Base-by-base conservation (phyloP, 2,797 vertebrate genomes). In the Podargus strigoides region DNA sequence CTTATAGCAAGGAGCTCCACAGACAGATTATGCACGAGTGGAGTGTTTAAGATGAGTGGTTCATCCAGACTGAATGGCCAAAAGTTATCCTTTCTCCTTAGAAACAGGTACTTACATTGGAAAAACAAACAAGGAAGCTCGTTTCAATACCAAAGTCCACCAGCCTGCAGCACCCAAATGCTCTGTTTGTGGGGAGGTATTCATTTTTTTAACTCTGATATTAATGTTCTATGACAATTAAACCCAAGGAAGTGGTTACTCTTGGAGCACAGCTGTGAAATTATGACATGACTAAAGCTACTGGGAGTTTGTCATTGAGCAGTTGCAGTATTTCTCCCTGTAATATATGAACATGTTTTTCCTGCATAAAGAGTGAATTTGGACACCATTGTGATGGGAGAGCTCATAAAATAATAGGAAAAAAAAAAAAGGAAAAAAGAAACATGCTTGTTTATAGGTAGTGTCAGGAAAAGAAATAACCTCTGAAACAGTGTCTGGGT, bases 401-500 rank as follows among this genome's bases (percentile, higher is more conserved):
- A 64, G 6, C 34, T 83, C 16, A 5, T 77, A 78, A 87, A 87
- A 76, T 22, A 56, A 30, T 9, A 10, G 28, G 3, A 0, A 5
- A 0, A 4, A 4, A 14, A 28, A 23, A 46, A 42, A 50, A 34
- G 12, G 5, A 28, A 9, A 42, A 34, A 30, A 44, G 30, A 62
- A 85, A 12, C 17, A 3, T 66, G 53, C 16, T 93, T 90, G 66
- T 95, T 96, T 94, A 95, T 88, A 68, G 85, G 26, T 21, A 63
- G 23, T 95, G 90, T 82, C 94, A 90, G 58, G 36, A 76, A 90
- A 94, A 95, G 70, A 95, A 95, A 95, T 79, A 85, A 95, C 10
- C 21, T 70, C 67, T 73, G 59, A 55, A 91, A 26, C 46, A 37
- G 28, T 27, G 53, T 60, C 68, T 89, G 78, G 26, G 14, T 80